Evolutionary conservation across 2,888 invertebrate species (phyloP), one percentile per base, ranked within the genome.

Genomic region (Lasius fuliginosus): DNA sequence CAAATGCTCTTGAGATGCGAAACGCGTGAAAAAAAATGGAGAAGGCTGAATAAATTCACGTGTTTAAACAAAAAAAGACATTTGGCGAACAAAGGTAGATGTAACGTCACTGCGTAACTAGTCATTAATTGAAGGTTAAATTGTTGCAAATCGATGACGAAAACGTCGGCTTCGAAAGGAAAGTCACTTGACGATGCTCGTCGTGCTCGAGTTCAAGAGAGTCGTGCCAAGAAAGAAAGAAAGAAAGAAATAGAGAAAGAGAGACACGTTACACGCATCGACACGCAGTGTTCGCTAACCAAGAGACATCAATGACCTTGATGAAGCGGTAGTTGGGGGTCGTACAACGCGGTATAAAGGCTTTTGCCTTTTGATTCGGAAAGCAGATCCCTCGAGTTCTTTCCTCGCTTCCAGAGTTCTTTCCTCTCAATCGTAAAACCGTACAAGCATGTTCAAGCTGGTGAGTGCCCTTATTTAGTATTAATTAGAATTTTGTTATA

Each of bases 391-490:
- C 71, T 71, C 83, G 62, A 49, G 65, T 69, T 81, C 74, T 64
- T 82, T 27, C 65, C 15, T 53, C 11, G 75, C 15, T 71, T 60
- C 42, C 36, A 60, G 12, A 60, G n/a, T 18, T 71, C 8, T 53
- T 15, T 46, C n/a, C n/a, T 30, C 49, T 53, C 40, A 82, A 88
- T 83, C 84, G 85, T 83, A 84, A 85, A 23, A 84, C 76, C 82
- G 60, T 85, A 86, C 92, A 23, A 95, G 92, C 92, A 95, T 95
- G 95, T 95, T 94, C 93, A 96, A 95, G 92, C 94, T 95, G 93
- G 96, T 96, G 85, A 95, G 95, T 95, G 4, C 0, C 53, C 8
- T 84, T 18, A 9, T 23, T 15, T 23, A 15, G 15, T 12, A 40
- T 23, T 15, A 46, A 15, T 18, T 36, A 36, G 0, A 23, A 36